Evolutionary conservation across 2,113 vertebrate genomes (phyloP), one percentile per base, ranked within the genome.

Genomic region (Axis porcinus): DNA sequence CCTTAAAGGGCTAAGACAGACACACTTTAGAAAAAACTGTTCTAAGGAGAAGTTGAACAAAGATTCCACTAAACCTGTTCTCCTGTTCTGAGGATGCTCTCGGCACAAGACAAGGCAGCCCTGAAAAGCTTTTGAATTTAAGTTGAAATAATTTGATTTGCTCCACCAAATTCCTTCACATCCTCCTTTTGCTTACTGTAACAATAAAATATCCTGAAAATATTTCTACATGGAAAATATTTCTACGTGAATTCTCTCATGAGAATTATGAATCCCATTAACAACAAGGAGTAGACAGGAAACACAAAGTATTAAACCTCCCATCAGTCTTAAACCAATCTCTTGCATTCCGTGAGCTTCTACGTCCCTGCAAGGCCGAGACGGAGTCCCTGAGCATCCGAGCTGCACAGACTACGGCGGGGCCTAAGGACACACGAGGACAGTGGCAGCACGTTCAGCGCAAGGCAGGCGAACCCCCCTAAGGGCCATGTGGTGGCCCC

Each of bases 391-490:
- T 30, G 90, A 45, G 60, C 28, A 43, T 17, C 6, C 1, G 52
- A 85, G 36, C 1, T 6, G 43, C 13, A 1, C 0, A 0, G 54
- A 45, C 55, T 17, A 11, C 3, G n/a, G 50, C 0, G 11, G 74
- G 36, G 40, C 54, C 16, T 13, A 70, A 64, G 19, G 5, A 23
- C 25, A 21, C 0, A 1, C 2, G 16, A 74, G 52, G 5, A 23
- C 27, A 81, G 27, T 28, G 45, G 45, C n/a, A 40, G 92, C 16
- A 52, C 50, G 5, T 7, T 36, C 2, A 52, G n/a, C 2, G 6
- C 27, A 25, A n/a, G 64, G 86, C 10, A 43, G 76, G 40, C 6
- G 9, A 55, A 40, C 19, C 13, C 16, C 9, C 21, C 82, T 52
- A 7, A 52, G 52, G 87, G 55, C 55, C 82, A 40, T 0, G 2